These are phyloP conservation scores for Macrotus californicus DNA, from an alignment of 2,113 vertebrate genomes.

Conservation along the genomic window DNA sequence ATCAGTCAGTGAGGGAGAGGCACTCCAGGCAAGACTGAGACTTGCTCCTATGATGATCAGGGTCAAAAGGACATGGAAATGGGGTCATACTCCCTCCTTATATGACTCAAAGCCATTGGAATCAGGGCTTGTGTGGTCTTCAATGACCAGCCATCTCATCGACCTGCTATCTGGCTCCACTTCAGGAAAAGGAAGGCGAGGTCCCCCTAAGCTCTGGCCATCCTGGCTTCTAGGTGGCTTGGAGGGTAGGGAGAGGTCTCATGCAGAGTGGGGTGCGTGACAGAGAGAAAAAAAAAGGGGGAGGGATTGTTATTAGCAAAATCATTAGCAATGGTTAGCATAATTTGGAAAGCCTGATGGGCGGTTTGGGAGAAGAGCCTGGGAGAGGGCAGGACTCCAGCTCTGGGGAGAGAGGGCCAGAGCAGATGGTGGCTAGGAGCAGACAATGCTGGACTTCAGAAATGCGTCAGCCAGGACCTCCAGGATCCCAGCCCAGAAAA, in stretches of 20 bases:
- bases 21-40: not conserved
- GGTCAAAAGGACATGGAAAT: not conserved
- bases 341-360: not conserved
- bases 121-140: not conserved
- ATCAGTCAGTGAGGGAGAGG: not conserved
- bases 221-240: not conserved
- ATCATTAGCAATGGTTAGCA: not conserved
- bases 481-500: not conserved
- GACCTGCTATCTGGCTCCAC: accelerated
- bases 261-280: not conserved
- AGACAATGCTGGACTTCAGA: not conserved
- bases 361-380: not conserved
- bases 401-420: not conserved
- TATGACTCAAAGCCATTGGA: not conserved
- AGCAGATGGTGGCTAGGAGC: not conserved
- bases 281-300: not conserved
- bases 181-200: not conserved
- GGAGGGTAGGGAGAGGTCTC: not conserved
- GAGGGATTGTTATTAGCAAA: not conserved
- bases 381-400: not conserved
- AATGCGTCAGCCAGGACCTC: not conserved
- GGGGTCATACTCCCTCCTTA: accelerated
- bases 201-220: not conserved
- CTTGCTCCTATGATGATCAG: not conserved
- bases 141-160: no score